phyloP scores from a whole-genome alignment of 2,113 vertebrate species.

The Cettia cetti region DNA sequence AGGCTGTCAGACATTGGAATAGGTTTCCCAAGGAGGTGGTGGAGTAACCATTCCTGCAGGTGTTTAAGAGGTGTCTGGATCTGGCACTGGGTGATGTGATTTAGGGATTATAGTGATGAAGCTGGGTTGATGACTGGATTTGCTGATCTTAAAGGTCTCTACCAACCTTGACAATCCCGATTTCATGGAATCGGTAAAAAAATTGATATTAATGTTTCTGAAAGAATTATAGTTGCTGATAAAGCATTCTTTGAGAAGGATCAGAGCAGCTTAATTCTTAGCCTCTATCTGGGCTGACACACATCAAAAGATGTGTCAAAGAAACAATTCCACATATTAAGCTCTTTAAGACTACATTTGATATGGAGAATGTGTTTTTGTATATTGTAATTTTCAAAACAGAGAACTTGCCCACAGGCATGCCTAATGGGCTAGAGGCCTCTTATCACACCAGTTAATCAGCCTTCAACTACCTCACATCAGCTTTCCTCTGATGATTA shows the following conservation, averaged over 20 bases:
- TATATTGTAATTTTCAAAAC: not conserved
- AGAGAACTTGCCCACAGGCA: not conserved
- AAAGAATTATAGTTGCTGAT: rapidly evolving
- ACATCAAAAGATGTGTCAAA: not conserved
- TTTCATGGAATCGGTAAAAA: not conserved
- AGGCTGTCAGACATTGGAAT: not conserved
- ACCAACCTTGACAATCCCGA: not conserved
- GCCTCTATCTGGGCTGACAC: not conserved
- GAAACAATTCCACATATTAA: not conserved
- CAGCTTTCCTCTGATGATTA: not conserved
- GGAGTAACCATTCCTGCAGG: not conserved
- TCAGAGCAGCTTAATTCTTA: not conserved
- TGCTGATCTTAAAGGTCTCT: not conserved
- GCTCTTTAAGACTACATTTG: not conserved
- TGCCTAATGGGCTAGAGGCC: not conserved
- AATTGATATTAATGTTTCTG: not conserved
- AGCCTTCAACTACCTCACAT: not conserved
- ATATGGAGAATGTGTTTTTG: not conserved
- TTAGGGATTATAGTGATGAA: not conserved
- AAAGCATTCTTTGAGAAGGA: not conserved
- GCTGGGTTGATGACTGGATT: not conserved
- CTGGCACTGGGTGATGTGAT: not conserved
- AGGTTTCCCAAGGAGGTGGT: not conserved
- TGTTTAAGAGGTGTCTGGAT: not conserved
- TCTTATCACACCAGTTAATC: not conserved